A percentile compares a stretch with the other conserved stretches of the same genome.
Evolutionary conservation across 2,113 vertebrate species (phyloP).

Genomic region (Pteruthius melanotis): DNA sequence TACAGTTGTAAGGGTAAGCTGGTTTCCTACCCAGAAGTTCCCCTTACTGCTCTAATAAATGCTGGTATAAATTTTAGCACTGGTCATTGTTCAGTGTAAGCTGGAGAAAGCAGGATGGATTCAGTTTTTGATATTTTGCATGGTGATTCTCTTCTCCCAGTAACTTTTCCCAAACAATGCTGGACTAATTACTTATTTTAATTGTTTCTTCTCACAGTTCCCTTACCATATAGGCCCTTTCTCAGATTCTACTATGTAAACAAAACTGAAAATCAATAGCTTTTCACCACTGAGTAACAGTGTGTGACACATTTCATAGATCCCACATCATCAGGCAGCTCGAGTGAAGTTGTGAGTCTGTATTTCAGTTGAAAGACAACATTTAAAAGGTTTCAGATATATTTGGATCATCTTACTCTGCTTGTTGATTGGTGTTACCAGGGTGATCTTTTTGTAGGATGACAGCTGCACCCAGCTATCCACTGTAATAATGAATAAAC

Average conservation of each 20-base stretch:
- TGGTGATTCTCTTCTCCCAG: neutral
- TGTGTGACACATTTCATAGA: neutral
- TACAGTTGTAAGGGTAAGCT: neutral
- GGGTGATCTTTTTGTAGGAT: slow-evolving; percentile 47
- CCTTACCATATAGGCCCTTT: neutral
- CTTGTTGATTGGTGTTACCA: slow-evolving; percentile 46
- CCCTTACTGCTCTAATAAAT: neutral
- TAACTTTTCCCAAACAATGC: neutral
- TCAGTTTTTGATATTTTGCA: neutral
- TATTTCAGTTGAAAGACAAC: neutral
- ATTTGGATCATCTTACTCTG: slow-evolving; percentile 51
- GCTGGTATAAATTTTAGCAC: neutral
- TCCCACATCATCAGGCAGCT: neutral
- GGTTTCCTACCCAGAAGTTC: neutral
- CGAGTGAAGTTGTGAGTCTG: neutral
- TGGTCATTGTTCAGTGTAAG: neutral
- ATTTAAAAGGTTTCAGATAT: slow-evolving; percentile 36
- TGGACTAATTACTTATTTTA: slow-evolving; percentile 1
- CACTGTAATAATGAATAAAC: slow-evolving; percentile 23
- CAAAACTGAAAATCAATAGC: neutral
- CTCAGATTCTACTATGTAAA: neutral
- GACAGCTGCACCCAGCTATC: slow-evolving; percentile 50
- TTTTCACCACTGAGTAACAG: neutral
- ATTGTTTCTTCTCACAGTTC: neutral
- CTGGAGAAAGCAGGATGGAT: neutral